Percentiles rank a stretch among this genome's conserved stretches.
Conservation (phyloP, 2,888 invertebrate species). For the Chrysolina haemoptera region DNA sequence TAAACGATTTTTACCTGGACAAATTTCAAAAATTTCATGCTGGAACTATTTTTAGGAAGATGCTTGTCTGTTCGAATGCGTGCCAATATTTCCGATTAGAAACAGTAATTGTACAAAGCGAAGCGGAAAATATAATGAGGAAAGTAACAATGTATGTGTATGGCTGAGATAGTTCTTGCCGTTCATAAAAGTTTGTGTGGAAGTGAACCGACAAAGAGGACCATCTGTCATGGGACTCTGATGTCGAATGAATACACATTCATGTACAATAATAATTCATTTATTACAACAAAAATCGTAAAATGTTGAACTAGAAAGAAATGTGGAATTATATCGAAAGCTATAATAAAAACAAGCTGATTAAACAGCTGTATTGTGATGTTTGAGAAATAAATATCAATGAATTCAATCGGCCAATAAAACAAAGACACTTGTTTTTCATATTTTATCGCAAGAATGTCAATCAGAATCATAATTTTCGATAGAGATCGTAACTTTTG, state of each 20-base stretch:
- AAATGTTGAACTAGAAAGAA: too few species aligned
- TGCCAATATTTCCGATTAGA: background rate
- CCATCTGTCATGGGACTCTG: too few species aligned
- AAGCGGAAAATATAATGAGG: background rate
- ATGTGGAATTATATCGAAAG: too few species aligned
- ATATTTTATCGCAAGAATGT: background rate
- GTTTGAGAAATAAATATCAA: background rate
- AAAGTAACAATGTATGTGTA: background rate
- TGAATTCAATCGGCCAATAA: background rate
- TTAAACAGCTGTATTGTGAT: background rate
- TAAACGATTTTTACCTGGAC: constrained; percentile 21
- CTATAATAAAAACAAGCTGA: background rate
- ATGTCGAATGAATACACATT: too few species aligned
- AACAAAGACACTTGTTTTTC: background rate
- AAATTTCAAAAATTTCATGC: background rate
- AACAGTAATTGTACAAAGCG: background rate
- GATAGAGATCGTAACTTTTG: background rate
- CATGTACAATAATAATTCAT: too few species aligned
- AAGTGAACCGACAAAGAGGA: too few species aligned
- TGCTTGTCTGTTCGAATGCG: background rate
- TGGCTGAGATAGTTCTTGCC: background rate
- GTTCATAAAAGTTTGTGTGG: background rate
- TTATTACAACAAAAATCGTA: too few species aligned
- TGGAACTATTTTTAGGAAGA: background rate
- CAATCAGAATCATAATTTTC: background rate